Evolutionary conservation across 2,888 invertebrate genomes (phyloP).

Genomic region (Apamea monoglypha): DNA sequence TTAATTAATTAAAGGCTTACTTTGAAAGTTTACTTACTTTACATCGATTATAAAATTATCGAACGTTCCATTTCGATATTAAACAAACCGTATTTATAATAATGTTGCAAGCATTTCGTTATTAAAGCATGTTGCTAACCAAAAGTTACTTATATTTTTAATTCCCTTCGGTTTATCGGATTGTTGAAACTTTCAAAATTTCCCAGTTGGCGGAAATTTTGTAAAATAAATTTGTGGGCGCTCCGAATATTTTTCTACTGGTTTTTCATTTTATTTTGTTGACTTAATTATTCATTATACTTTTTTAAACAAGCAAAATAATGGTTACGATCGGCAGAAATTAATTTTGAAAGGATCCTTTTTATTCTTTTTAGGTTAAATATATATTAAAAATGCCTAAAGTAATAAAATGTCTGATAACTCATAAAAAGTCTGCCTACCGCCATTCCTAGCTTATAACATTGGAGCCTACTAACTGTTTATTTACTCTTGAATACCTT

Average conservation of each 20-base stretch:
- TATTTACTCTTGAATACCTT: neutral
- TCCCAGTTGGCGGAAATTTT: constrained; percentile 53
- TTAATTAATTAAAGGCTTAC: neutral
- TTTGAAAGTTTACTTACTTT: neutral
- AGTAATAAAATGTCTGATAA: constrained; percentile 24
- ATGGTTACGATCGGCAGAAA: constrained; percentile 39
- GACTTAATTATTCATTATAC: constrained; percentile 52
- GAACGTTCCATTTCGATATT: constrained; percentile 20
- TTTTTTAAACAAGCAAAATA: constrained; percentile 42
- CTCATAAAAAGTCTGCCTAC: constrained; percentile 15
- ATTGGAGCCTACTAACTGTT: constrained; percentile 6
- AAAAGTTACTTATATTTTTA: constrained; percentile 55
- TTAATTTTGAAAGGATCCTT: constrained; percentile 42
- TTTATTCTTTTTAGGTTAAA: constrained; percentile 24
- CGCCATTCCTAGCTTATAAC: neutral
- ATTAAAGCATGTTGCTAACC: constrained; percentile 62
- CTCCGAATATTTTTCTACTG: constrained; percentile 27
- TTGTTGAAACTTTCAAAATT: constrained; percentile 61
- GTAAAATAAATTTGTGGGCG: constrained; percentile 49
- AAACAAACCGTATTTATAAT: constrained; percentile 44
- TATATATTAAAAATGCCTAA: constrained; percentile 44
- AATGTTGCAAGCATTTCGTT: constrained; percentile 35
- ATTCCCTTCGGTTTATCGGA: constrained; percentile 62
- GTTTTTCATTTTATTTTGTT: constrained; percentile 43
- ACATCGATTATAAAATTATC: constrained; percentile 13